Base-by-base conservation (phyloP, 2,797 vertebrate genomes). In the Mallotus villosus region DNA sequence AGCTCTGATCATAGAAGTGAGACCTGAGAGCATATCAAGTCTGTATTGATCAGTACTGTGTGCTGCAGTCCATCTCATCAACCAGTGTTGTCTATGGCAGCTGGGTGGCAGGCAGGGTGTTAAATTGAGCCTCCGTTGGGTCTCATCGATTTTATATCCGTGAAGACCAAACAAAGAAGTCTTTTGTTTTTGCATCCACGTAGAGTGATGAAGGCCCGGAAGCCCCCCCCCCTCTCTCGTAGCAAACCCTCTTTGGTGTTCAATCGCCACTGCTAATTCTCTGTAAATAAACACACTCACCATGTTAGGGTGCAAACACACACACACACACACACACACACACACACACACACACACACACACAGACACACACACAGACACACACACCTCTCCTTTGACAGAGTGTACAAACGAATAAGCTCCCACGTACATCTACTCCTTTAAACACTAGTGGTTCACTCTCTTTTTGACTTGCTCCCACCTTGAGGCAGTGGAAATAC, bases 401-500 rank as follows among this genome's bases (percentile, higher is more conserved):
- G 37, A 41, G 37, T 12, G 8, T 11, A 41, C 37, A 11, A 41
- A 41, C 37, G 12, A 41, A 41, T 41, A 41, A 41, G 37, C 37
- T 41, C 11, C 37, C 37, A 9, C 37, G 2, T 41, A 2, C 11
- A 41, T 11, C 37, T 41, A 41, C 37, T 41, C 1, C 11, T 41
- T 11, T 12, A 11, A 41, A 41, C 37, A 41, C 37, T 11, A 0
- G 37, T 41, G 8, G 9, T 41, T 41, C 37, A 73, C 62, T 75
- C 16, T 68, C 32, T 32, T 65, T 85, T 75, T 81, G 71, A 79
- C 75, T 83, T 74, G 49, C 55, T 63, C 68, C 61, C 64, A 70
- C 55, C 71, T 59, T 72, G 37, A 12, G 37, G 37, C 11, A 41
- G 11, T 41, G 11, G 37, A 41, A 75, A 74, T 71, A 78, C 68